These are phyloP conservation scores for Drosophila vallismaia DNA, from an alignment of 2,888 invertebrate genomes.

Conservation along the genomic window DNA sequence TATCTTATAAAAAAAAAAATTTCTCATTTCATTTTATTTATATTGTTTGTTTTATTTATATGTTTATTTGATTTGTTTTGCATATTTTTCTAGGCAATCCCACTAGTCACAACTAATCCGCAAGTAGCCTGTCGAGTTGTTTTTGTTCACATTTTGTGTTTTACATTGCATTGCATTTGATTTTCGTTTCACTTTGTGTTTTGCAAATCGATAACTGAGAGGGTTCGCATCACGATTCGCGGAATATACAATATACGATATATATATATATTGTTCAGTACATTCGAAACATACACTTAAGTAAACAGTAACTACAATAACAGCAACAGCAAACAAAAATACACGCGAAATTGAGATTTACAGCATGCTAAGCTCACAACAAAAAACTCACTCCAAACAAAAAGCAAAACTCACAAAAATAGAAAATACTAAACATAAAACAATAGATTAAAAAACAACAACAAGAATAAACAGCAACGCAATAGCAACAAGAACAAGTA, in stretches of 20 bases:
- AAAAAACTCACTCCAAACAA: conserved; percentile 59
- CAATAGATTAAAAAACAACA: conserved; percentile 47
- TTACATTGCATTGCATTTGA: conserved; percentile 58
- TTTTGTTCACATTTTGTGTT: conserved; percentile 71
- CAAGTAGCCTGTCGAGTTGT: conserved; percentile 80
- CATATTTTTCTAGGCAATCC: conserved; percentile 82
- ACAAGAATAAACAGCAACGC: conserved; percentile 63
- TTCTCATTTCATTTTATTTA: conserved; percentile 23
- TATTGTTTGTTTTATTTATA: conserved; percentile 34
- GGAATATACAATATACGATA: conserved; percentile 17
- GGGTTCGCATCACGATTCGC: conserved; percentile 23
- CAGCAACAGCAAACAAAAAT: conserved; percentile 50
- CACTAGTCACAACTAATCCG: conserved; percentile 83
- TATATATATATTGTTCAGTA: conserved; percentile 53
- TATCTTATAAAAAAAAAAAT: too few relatives aligned
- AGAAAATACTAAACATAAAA: conserved; percentile 60
- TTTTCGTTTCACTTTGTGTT: conserved; percentile 58
- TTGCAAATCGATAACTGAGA: conserved; percentile 37
- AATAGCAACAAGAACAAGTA: conserved; percentile 71
- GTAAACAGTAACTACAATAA: conserved; percentile 44
- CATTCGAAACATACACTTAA: conserved; percentile 48
- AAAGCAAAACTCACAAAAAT: conserved; percentile 57
- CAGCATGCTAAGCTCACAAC: conserved; percentile 70
- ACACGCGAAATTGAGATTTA: conserved; percentile 66
- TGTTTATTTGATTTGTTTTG: conserved; percentile 68